Conservation (phyloP, 2,888 invertebrate species). For the Parnassius smintheus region DNA sequence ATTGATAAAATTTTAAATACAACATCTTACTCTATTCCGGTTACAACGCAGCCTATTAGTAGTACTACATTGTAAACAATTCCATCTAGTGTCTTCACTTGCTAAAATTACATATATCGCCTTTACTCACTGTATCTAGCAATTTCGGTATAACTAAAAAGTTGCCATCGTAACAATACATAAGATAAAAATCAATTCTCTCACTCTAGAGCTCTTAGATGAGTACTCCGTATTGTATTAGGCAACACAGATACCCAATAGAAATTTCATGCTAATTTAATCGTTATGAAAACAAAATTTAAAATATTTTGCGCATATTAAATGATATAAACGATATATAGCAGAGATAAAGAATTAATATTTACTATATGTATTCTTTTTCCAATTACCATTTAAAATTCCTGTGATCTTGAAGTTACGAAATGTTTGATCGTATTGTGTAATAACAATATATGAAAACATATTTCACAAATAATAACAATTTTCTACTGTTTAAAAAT, state of each 20-base stretch:
- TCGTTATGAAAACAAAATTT: constrained; percentile 23
- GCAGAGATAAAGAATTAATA: constrained; percentile 22
- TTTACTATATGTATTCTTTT: not conserved
- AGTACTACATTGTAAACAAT: constrained; percentile 14
- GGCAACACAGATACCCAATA: constrained; percentile 19
- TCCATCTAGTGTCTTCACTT: constrained; percentile 12
- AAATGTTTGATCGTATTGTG: not conserved
- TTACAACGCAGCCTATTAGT: not conserved
- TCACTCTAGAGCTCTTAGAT: constrained; percentile 16
- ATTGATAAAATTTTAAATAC: too few relatives aligned
- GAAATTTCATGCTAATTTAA: constrained; percentile 26
- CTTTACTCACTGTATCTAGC: constrained; percentile 6
- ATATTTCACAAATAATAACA: not conserved
- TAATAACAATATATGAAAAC: constrained; percentile 4
- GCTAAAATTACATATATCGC: constrained; percentile 11
- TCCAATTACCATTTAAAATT: constrained; percentile 17
- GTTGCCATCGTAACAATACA: constrained; percentile 18
- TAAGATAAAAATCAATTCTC: constrained; percentile 25
- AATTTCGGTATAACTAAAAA: constrained; percentile 15
- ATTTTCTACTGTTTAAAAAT: too few relatives aligned
- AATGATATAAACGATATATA: constrained; percentile 20
- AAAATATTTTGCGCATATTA: constrained; percentile 17
- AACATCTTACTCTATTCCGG: too few relatives aligned
- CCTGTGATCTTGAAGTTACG: constrained; percentile 1
- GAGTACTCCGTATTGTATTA: constrained; percentile 15